A percentile compares a stretch with the other conserved stretches of the same genome.
Evolutionary conservation across 2,113 vertebrate genomes (phyloP).

Genomic region (Mellivora capensis): DNA sequence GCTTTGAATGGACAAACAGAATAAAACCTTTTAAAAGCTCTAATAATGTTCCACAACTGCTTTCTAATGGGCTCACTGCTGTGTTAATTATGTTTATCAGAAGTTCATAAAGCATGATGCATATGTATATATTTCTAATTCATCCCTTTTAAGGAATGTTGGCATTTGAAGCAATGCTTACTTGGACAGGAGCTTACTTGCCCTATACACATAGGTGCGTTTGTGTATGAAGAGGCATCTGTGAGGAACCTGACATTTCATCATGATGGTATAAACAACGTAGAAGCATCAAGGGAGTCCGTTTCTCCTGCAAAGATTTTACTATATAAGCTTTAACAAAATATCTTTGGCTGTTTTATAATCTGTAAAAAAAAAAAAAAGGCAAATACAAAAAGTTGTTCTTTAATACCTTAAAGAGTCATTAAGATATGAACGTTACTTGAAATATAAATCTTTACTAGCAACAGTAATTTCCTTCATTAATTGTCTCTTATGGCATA

Average conservation of each 20-base stretch:
- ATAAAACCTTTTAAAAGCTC: neutral
- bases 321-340: neutral
- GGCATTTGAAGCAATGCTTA: neutral
- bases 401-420: neutral
- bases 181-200: neutral
- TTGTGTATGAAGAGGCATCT: neutral
- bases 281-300: neutral
- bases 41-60: neutral
- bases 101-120: neutral
- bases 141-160: neutral
- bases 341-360: neutral
- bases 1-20: neutral
- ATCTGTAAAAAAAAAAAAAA: neutral
- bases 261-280: neutral
- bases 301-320: neutral
- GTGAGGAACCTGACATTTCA: neutral
- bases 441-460: neutral
- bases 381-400: neutral
- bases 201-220: neutral
- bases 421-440: neutral
- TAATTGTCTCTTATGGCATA: neutral
- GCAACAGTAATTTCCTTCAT: conserved; percentile 16
- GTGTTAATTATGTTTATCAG: neutral
- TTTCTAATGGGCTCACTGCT: neutral
- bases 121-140: neutral